A percentile compares a stretch with the other conserved stretches of the same genome.
Evolutionary conservation across 2,888 invertebrate species (phyloP).

Genomic region (Eilema depressum): DNA sequence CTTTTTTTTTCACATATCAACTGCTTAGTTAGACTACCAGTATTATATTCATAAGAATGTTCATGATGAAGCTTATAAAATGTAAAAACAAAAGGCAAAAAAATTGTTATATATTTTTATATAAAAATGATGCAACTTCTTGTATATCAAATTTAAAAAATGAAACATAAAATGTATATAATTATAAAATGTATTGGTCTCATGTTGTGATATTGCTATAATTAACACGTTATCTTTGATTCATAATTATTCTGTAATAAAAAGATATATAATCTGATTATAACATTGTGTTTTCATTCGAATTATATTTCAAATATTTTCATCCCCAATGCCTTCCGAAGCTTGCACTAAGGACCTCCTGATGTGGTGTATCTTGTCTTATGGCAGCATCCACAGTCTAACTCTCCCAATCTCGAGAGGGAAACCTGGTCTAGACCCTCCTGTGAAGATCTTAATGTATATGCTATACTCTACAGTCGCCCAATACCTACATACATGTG

Average conservation of each 20-base stretch:
- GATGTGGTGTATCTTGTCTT: background rate
- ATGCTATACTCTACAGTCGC: no score
- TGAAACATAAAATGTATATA: constrained; percentile 41
- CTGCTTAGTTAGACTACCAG: constrained; percentile 29
- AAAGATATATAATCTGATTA: constrained; percentile 31
- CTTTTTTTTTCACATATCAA: constrained; percentile 7
- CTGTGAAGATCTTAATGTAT: no score
- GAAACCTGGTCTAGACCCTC: no score
- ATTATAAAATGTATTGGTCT: constrained; percentile 71
- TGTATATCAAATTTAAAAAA: constrained; percentile 23
- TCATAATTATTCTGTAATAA: constrained; percentile 37
- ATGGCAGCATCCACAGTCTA: background rate
- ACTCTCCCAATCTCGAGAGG: no score
- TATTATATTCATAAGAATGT: constrained; percentile 41
- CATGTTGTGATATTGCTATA: constrained; percentile 72
- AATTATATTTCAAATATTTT: background rate
- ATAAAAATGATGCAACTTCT: constrained; percentile 25
- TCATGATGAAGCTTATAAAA: constrained; percentile 20
- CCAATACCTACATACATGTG: no score
- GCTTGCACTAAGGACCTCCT: background rate
- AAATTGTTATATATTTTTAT: constrained; percentile 41
- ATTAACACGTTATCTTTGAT: constrained; percentile 44
- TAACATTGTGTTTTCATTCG: background rate
- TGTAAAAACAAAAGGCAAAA: constrained; percentile 16
- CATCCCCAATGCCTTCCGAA: background rate